Conservation (phyloP, 2,797 vertebrate species). For the Gobio occitaniae region DNA sequence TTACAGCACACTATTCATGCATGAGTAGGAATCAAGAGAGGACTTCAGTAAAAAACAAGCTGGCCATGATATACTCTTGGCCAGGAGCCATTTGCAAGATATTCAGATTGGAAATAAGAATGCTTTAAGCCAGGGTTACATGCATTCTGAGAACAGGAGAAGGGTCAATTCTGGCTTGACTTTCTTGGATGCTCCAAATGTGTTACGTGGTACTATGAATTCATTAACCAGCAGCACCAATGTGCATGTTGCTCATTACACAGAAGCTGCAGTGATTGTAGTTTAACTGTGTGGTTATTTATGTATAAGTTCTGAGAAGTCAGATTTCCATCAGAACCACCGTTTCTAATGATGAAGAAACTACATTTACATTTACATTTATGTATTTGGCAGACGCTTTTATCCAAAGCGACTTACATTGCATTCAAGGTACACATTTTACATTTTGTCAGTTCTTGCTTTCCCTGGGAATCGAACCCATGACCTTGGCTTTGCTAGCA, state of each 20-base stretch:
- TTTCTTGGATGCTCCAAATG: slow-evolving; percentile 29
- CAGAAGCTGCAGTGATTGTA: not conserved
- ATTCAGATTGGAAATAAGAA: slow-evolving; percentile 10
- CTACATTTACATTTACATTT: no score
- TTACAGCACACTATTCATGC: slow-evolving; percentile 19
- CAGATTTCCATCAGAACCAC: not conserved
- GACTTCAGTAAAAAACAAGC: not conserved
- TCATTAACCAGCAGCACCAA: slow-evolving; percentile 37
- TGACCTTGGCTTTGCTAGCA: no score
- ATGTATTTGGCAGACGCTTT: no score
- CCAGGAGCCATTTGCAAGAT: slow-evolving; percentile 6
- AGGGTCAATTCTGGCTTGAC: not conserved
- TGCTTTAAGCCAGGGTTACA: not conserved
- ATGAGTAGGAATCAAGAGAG: not conserved
- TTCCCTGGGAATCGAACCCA: no score
- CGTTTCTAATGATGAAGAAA: not conserved
- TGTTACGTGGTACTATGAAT: slow-evolving; percentile 31
- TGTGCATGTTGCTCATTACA: slow-evolving; percentile 41
- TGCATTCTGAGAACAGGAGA: slow-evolving; percentile 28
- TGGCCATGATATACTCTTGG: slow-evolving; percentile 2
- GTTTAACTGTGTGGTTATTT: slow-evolving; percentile 24
- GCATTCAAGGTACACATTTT: no score
- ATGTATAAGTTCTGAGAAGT: slow-evolving; percentile 39
- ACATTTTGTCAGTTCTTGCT: no score
- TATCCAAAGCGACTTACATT: no score